Evolutionary conservation across 1,140 invertebrate species (phyloP), one percentile per base, ranked within the genome.

Genomic region (Nebria ingens): DNA sequence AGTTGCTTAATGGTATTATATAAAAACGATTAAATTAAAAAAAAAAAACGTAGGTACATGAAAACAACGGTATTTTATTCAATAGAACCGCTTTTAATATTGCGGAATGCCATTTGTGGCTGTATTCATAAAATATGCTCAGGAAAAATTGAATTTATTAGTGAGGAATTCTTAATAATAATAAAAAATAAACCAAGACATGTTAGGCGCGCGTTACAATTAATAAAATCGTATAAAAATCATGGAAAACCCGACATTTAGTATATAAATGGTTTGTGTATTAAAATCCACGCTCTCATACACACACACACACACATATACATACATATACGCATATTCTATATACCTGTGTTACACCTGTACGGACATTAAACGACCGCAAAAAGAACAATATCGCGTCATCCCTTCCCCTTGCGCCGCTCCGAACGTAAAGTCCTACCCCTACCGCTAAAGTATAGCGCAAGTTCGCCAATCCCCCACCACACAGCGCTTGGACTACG

Each of bases 341-440:
- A 45, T 11, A 17, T 45, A 11, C 40, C 40, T 45, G 40, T 11
- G 40, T 3, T 45, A 45, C 40, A 45, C 40, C 40, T 45, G 40
- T 17, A 6, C 6, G 40, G 17, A 17, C 40, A 45, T 45, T 45
- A 45, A 45, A 3, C 40, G 40, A 45, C 40, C 40, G 40, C 40
- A 45, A 45, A 45, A 45, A 45, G 40, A 45, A 45, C 40, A 45
- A 45, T 45, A 45, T 45, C 40, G 17, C 40, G 17, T 45, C 40
- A 12, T 45, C 17, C 40, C 40, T 17, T 17, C 9, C 40, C 15
- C 40, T 17, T 45, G 9, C 40, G 4, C 15, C 17, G 40, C 40
- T 45, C 9, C 17, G 4, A 11, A 45, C 40, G 3, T 17, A 6
- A 17, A 9, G 4, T 45, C 4, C 9, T 4, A 12, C 40, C 40